Evolutionary conservation across 2,888 invertebrate species (phyloP), one percentile per base, ranked within the genome.

Genomic region (Heliconius cydno): DNA sequence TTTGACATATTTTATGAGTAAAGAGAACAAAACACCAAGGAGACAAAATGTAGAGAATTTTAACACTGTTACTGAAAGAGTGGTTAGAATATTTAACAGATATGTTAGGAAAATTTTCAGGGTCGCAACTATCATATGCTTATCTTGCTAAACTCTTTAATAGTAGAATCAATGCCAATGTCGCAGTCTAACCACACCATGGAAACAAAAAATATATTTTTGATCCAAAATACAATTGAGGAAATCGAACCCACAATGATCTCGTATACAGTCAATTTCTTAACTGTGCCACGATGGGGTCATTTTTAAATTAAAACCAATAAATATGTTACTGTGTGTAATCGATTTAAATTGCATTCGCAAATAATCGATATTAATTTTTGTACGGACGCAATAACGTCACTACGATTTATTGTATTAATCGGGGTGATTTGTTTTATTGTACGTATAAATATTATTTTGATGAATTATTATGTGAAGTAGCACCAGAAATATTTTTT

Each of bases 301-400:
- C 25, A 41, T 41, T 83, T 86, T 85, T 84, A 84, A 84, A 87
- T 86, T 85, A 85, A 85, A 85, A 85, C 79, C 80, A 86, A 85
- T 87, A 86, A 87, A 87, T 82, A 85, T 85, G 76, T 84, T 79
- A 79, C 72, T 74, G 68, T 74, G 68, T 28, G 78, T 82, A 84
- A 83, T 83, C 82, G 82, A 81, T 82, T 83, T 84, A 81, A 84
- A 84, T 84, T 81, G 83, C 82, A 79, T 83, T 82, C 79, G 82
- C 79, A 79, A 79, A 81, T 82, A 82, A 81, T 82, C 80, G 81
- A 79, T 73, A 82, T 83, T 82, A 83, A 81, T 83, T 81, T 81
- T 83, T 80, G 80, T 73, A 66, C 34, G 60, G 80, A 80, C 74
- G 65, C 77, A 68, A 78, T 77, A 77, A 73, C 67, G 78, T 79